Base-by-base conservation (phyloP, 2,797 vertebrate species). In the Sebastes kiyomatsui region DNA sequence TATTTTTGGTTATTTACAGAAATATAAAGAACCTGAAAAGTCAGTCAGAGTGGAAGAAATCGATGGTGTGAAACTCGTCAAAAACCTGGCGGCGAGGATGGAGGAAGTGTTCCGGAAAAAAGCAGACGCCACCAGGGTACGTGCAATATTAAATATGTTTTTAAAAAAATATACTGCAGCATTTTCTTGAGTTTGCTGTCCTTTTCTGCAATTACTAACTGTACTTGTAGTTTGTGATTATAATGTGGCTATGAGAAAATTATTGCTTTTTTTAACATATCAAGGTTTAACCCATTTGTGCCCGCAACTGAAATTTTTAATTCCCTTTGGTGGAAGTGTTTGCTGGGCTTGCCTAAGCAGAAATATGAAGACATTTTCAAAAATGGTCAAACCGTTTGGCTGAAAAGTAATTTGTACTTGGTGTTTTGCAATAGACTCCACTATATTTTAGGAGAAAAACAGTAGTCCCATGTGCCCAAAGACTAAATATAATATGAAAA, bases 41-140 rank as follows among this genome's bases (percentile, higher is more conserved):
- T 96, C 97, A 1, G 97, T 99, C 67, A 92, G 96, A 88, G 96
- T 98, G 91, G 98, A 99, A 88, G 98, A 99, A 93, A 98, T 98
- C 1, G 98, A 99, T 81, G 98, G 98, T 13, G 95, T 97, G 80
- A 98, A 97, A 61, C 94, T 99, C 85, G 98, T 99, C 82, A 99
- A 98, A 88, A 98, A 97, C 85, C 87, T 99, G 92, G 97, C 98
- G 7, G 96, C 97, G 92, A 98, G 96, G 91, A 98, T 99, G 98
- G 98, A 98, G 79, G 97, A 98, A 91, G 97, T 99, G 96, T 99
- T 99, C 92, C 96, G 96, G 85, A 99, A 96, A 85, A 99, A 99
- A 90, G 95, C 97, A 3, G 97, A 98, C 82, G 98, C 98, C 0
- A 97, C 98, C 5, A 93, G 96, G 95, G 98, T 99, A 93, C 85